phyloP scores from a whole-genome alignment of 1,140 invertebrate genomes.

The Heterodera schachtii region DNA sequence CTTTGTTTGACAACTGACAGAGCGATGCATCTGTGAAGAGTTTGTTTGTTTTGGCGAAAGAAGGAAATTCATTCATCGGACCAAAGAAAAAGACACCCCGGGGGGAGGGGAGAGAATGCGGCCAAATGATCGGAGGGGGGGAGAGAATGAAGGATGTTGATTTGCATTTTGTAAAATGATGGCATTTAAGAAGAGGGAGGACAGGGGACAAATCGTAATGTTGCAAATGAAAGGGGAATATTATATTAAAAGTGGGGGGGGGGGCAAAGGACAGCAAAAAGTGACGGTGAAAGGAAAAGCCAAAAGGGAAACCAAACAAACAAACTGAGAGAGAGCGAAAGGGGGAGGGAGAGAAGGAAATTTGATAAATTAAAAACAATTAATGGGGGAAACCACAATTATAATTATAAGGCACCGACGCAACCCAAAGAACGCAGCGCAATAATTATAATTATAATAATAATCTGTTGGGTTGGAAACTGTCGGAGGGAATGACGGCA shows the following conservation, averaged over 20 bases:
- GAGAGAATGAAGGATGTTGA: neutral
- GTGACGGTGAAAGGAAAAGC: neutral
- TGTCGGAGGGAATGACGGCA: too few relatives aligned
- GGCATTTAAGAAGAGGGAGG: neutral
- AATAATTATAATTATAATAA: too few relatives aligned
- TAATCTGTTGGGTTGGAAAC: too few relatives aligned
- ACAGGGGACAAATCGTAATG: neutral
- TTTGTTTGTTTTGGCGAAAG: neutral
- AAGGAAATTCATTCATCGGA: neutral
- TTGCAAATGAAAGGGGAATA: neutral
- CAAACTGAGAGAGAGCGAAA: too few relatives aligned
- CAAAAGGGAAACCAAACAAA: too few relatives aligned
- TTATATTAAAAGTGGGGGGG: neutral
- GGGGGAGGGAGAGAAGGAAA: too few relatives aligned
- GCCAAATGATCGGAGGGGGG: neutral
- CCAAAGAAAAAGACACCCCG: neutral
- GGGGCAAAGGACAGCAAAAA: too few relatives aligned
- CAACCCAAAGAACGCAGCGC: too few relatives aligned
- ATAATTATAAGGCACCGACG: too few relatives aligned
- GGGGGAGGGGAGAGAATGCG: neutral
- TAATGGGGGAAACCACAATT: too few relatives aligned
- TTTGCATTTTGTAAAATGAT: neutral
- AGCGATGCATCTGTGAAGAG: neutral
- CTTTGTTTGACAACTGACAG: neutral
- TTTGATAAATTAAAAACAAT: too few relatives aligned